These are phyloP conservation scores for Notechis scutatus DNA, from an alignment of 2,113 vertebrate genomes.

Conservation along the genomic window DNA sequence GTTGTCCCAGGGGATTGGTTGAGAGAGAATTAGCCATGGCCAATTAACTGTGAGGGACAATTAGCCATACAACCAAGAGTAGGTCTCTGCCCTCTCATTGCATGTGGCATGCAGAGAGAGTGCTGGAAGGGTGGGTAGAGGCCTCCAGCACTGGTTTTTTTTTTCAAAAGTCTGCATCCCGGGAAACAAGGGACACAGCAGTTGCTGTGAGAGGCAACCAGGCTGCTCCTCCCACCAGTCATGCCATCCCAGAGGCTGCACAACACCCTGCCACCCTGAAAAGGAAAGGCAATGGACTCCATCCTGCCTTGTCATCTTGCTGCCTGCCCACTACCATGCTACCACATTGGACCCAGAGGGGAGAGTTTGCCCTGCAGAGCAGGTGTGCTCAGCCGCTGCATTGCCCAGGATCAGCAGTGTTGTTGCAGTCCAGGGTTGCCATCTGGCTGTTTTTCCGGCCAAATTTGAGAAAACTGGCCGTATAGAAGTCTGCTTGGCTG, in stretches of 20 bases:
- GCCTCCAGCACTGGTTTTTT: not conserved
- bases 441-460: too few relatives aligned
- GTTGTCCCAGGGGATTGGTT: not conserved
- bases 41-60: not conserved
- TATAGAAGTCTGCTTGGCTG: too few relatives aligned
- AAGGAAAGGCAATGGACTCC: not conserved
- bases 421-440: not conserved
- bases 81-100: not conserved
- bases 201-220: not conserved
- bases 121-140: not conserved
- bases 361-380: not conserved
- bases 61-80: not conserved
- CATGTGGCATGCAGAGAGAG: not conserved
- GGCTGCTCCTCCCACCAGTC: not conserved
- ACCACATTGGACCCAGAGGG: not conserved
- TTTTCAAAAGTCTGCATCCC: not conserved
- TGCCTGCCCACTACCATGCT: not conserved
- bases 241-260: not conserved
- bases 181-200: not conserved
- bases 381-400: not conserved
- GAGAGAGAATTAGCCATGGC: not conserved
- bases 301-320: not conserved
- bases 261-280: not conserved
- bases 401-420: not conserved
- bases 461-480: too few relatives aligned